A percentile compares a stretch with the other conserved stretches of the same genome.
Conservation (phyloP, 2,888 invertebrate genomes). For the Cryptocephalus primarius region DNA sequence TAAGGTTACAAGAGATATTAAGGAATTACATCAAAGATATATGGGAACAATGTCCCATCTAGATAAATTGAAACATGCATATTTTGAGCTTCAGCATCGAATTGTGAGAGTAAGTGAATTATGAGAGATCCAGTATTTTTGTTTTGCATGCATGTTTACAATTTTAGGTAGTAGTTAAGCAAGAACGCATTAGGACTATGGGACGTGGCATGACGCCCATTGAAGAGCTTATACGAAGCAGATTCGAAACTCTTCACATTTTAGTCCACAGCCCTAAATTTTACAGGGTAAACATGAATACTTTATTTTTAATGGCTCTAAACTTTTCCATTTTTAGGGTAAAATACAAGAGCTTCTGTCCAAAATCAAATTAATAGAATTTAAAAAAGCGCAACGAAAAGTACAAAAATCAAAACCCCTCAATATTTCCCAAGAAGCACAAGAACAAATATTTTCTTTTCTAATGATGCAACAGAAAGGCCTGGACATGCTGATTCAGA, state of each 20-base stretch:
- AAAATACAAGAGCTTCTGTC: no score
- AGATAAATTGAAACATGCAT: conserved; percentile 68
- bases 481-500: no score
- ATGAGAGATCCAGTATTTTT: not conserved
- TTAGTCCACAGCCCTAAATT: conserved; percentile 87
- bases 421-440: no score
- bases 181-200: conserved; percentile 79
- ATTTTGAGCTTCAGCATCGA: conserved; percentile 73
- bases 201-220: conserved; percentile 82
- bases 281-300: conserved; percentile 56
- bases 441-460: no score
- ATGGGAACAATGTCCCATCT: conserved; percentile 70
- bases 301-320: no score
- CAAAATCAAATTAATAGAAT: no score
- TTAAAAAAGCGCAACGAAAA: no score
- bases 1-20: conserved; percentile 67
- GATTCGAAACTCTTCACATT: conserved; percentile 75
- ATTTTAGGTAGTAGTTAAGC: conserved; percentile 68
- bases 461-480: no score
- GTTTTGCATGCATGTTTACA: conserved; percentile 5
- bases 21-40: conserved; percentile 68
- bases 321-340: no score
- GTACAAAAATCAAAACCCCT: no score
- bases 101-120: conserved; percentile 56
- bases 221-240: conserved; percentile 80